These are phyloP conservation scores for Pitangus sulphuratus DNA, from an alignment of 2,797 vertebrate genomes.

Conservation along the genomic window DNA sequence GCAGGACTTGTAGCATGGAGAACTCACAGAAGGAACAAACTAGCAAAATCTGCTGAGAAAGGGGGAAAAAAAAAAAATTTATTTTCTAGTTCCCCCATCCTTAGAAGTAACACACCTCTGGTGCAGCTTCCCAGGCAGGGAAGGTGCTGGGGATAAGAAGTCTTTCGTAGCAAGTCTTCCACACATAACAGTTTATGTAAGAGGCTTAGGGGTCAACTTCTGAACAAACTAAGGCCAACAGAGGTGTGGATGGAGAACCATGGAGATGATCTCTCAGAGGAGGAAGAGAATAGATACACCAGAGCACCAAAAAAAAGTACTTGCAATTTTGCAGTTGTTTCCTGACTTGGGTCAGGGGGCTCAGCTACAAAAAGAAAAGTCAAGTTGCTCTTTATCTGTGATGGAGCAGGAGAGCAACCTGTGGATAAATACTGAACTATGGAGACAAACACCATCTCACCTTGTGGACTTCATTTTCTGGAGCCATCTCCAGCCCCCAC, in stretches of 20 bases:
- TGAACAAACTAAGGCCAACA: background rate
- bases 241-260: background rate
- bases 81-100: background rate
- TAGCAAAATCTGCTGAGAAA: background rate
- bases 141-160: background rate
- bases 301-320: background rate
- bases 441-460: background rate
- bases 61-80: rapidly evolving
- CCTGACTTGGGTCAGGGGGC: rapidly evolving
- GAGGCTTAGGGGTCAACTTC: background rate
- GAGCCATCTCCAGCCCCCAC: background rate
- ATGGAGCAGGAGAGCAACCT: background rate
- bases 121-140: background rate
- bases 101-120: background rate
- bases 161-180: background rate
- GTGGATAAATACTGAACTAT: background rate
- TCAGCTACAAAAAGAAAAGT: background rate
- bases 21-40: background rate
- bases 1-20: background rate
- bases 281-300: background rate
- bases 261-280: background rate
- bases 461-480: background rate
- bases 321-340: background rate
- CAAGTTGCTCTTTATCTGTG: background rate
- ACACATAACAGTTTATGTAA: background rate